Conservation (phyloP, 92 coral and sea anemone species). For the Porites lobata region DNA sequence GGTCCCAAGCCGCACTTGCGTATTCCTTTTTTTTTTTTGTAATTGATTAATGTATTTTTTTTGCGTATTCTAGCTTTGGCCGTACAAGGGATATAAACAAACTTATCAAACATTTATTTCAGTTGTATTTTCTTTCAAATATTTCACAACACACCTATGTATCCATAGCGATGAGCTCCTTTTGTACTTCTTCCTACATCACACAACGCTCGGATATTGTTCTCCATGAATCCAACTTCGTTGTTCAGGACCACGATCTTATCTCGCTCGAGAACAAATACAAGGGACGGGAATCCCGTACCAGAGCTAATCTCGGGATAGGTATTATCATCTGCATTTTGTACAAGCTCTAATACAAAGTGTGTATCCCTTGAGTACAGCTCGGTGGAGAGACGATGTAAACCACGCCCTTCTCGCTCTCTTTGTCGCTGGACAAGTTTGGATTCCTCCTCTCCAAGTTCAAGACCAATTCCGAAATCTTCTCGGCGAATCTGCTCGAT, state of each 20-base stretch:
- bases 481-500: conserved; percentile 92
- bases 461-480: conserved; percentile 93
- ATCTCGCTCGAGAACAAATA: conserved; percentile 78
- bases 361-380: conserved; percentile 93
- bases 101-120: too few relatives aligned
- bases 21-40: too few relatives aligned
- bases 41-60: too few relatives aligned
- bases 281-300: conserved; percentile 73
- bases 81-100: too few relatives aligned
- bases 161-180: conserved; percentile 95
- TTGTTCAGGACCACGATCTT: conserved; percentile 85
- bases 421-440: conserved; percentile 87
- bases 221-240: conserved; percentile 89
- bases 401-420: conserved; percentile 90
- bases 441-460: conserved; percentile 83
- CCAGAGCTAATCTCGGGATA: conserved; percentile 49
- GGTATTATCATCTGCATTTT: conserved; percentile 94
- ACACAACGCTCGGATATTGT: conserved; percentile 94
- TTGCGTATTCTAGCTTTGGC: too few relatives aligned
- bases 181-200: conserved; percentile 96
- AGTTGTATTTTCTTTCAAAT: too few relatives aligned
- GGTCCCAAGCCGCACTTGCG: too few relatives aligned
- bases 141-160: conserved; percentile 76
- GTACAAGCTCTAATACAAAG: conserved; percentile 92
- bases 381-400: conserved; percentile 89